A percentile compares a stretch with the other conserved stretches of the same genome.
Conservation (phyloP, 2,797 vertebrate species). For the Squalus acanthias region DNA sequence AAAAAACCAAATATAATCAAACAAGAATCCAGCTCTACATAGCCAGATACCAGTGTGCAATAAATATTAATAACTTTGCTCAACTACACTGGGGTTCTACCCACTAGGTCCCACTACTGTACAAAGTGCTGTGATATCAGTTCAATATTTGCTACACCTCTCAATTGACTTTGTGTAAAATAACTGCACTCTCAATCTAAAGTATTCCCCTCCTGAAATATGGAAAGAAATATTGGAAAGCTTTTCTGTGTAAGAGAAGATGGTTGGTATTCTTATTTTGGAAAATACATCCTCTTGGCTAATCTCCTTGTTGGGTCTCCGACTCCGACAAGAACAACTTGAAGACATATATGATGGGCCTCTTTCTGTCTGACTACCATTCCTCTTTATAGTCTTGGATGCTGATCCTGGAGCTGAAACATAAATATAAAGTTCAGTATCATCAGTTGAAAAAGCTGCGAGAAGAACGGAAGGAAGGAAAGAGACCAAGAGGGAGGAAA, state of each 20-base stretch:
- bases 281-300: background rate
- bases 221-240: slow-evolving; percentile 19
- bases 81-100: background rate
- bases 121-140: background rate
- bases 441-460: background rate
- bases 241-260: background rate
- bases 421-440: background rate
- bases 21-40: background rate
- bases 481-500: background rate
- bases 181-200: background rate
- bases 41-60: background rate
- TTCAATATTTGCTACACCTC: background rate
- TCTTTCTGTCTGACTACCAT: background rate
- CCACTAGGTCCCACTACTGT: background rate
- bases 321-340: background rate
- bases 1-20: too few species aligned
- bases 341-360: background rate
- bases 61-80: background rate
- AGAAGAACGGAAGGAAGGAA: background rate
- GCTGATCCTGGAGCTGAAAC: background rate
- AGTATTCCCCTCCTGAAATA: background rate
- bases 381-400: background rate
- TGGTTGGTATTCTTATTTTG: background rate
- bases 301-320: background rate
- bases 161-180: background rate